Evolutionary conservation across 2,113 vertebrate genomes (phyloP).

Genomic region (Rynchops niger): DNA sequence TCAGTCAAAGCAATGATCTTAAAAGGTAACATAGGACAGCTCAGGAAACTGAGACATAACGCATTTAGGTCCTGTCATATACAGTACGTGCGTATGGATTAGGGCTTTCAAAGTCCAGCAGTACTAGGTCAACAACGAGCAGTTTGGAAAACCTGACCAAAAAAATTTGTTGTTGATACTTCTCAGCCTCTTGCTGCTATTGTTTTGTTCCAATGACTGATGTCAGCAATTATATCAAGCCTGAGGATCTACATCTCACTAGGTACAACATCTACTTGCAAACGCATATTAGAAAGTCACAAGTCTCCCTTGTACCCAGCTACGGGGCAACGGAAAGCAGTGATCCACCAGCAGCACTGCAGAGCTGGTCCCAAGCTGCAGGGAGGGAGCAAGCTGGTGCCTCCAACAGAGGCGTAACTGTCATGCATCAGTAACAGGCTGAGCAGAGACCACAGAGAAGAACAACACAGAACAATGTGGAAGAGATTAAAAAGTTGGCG

Average conservation of each 20-base stretch:
- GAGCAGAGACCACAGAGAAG: background rate
- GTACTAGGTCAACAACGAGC: background rate
- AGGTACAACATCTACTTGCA: background rate
- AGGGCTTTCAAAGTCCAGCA: background rate
- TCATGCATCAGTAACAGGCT: accelerated
- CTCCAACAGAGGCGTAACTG: background rate
- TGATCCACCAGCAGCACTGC: background rate
- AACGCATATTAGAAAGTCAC: background rate
- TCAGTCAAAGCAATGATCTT: background rate
- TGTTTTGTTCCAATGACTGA: background rate
- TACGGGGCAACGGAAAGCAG: background rate
- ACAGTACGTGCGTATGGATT: too few species aligned
- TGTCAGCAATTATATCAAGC: background rate
- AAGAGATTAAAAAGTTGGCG: background rate
- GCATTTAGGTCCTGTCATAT: background rate
- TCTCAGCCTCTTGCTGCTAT: background rate
- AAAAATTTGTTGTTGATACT: background rate
- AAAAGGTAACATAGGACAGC: background rate
- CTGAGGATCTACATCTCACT: background rate
- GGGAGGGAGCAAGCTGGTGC: background rate
- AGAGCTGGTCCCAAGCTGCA: background rate
- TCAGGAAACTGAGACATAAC: background rate
- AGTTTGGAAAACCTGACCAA: background rate
- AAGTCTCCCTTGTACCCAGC: background rate
- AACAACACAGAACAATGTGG: background rate